These are phyloP conservation scores for Buteo buteo DNA, from an alignment of 2,113 vertebrate genomes.

Conservation along the genomic window DNA sequence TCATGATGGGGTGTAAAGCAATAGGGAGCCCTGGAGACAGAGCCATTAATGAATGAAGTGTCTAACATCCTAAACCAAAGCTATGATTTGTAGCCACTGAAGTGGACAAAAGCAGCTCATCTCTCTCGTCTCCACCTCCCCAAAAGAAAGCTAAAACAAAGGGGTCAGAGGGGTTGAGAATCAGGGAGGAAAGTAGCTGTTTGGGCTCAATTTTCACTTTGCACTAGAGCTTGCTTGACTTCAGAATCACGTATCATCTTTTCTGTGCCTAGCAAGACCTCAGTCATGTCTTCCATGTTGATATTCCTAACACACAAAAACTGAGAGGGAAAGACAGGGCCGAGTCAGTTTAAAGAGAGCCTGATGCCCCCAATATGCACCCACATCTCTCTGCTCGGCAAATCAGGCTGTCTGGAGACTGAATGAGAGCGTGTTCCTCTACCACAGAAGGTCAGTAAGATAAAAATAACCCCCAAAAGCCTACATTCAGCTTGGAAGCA, in stretches of 20 bases:
- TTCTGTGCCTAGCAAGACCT: neutral
- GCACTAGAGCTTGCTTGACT: neutral
- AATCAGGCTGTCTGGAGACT: neutral
- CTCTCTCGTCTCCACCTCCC: neutral
- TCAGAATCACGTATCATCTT: neutral
- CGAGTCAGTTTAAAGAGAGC: neutral
- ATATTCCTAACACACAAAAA: neutral
- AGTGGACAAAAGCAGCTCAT: neutral
- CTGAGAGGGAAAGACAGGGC: neutral
- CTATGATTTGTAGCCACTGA: neutral
- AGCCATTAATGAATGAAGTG: neutral
- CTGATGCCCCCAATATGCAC: neutral
- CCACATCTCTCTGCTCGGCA: neutral
- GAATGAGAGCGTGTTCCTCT: neutral
- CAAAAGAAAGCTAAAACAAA: neutral
- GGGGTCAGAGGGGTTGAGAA: neutral
- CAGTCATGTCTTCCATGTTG: neutral
- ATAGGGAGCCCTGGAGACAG: neutral
- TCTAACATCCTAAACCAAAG: neutral
- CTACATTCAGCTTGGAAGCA: slow-evolving; percentile 21
- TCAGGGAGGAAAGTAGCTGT: neutral
- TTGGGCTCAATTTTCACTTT: neutral
- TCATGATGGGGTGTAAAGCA: neutral
- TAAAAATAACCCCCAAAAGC: slow-evolving; percentile 44
- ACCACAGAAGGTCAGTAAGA: slow-evolving; percentile 33